Conservation (phyloP, 1,140 invertebrate genomes). For the Aphaenogaster ashmeadi region DNA sequence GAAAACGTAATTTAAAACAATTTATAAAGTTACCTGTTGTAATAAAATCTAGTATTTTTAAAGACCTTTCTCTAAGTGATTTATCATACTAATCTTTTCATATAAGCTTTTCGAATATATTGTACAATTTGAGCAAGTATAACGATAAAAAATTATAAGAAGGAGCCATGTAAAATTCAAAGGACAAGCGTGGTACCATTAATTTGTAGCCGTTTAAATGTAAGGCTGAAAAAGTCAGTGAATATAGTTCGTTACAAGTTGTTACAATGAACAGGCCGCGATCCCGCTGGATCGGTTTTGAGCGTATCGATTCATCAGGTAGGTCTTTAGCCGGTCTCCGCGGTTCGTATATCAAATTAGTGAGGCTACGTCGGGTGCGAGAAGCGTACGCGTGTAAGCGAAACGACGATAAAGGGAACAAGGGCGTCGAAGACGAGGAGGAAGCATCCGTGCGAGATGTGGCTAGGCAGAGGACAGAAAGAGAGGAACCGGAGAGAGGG, state of each 20-base stretch:
- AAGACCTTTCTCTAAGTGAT: background rate
- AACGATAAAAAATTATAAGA: conserved; percentile 5
- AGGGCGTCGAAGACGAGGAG: conserved; percentile 60
- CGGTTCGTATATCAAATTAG: conserved; percentile 73
- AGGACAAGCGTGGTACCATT: background rate
- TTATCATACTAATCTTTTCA: background rate
- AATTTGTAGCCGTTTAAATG: conserved; percentile 39
- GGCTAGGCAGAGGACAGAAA: conserved; percentile 25
- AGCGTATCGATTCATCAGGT: conserved; percentile 54
- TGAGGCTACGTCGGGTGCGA: conserved; percentile 60
- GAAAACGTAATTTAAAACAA: background rate
- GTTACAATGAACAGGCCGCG: conserved; percentile 38
- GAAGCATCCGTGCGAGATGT: conserved; percentile 48
- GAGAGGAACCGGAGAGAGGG: conserved; percentile 41
- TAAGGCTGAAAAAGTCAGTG: conserved; percentile 68
- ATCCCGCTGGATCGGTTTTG: conserved; percentile 32
- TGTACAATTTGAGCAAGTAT: background rate
- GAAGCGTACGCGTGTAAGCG: conserved; percentile 71
- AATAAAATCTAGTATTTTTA: background rate
- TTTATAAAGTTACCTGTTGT: background rate
- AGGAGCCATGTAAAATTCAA: conserved; percentile 28
- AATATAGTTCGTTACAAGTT: conserved; percentile 79
- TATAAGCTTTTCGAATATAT: background rate
- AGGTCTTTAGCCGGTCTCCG: conserved; percentile 59
- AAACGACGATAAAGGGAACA: conserved; percentile 72